Evolutionary conservation across 2,797 vertebrate genomes (phyloP).

Genomic region (Brachyrhaphis roseni): DNA sequence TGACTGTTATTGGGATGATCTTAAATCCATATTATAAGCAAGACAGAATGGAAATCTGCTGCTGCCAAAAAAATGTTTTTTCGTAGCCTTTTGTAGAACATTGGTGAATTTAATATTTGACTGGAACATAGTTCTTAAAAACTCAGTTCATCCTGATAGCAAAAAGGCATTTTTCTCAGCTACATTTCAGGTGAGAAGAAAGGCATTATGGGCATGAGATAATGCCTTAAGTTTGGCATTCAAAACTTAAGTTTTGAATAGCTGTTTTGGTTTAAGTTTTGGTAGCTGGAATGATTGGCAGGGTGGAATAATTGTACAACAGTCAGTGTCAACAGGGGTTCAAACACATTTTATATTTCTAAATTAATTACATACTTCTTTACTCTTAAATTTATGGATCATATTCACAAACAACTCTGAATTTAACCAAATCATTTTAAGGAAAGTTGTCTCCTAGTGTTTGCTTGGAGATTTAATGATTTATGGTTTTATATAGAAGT

Average conservation of each 20-base stretch:
- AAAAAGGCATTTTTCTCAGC: background rate
- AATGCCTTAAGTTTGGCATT: too few relatives aligned
- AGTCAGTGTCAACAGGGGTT: too few relatives aligned
- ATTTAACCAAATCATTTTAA: slow-evolving; percentile 5
- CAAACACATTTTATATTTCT: background rate
- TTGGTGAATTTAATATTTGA: background rate
- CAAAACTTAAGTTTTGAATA: too few relatives aligned
- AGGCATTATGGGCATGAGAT: background rate
- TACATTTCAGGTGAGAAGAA: background rate
- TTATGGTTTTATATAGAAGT: background rate
- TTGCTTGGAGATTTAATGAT: background rate
- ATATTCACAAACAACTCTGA: background rate
- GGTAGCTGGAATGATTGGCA: background rate
- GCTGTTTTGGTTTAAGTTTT: too few relatives aligned
- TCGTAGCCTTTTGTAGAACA: background rate
- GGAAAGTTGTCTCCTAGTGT: background rate
- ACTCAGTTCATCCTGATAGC: background rate
- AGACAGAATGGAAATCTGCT: background rate
- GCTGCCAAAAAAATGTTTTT: background rate
- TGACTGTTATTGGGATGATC: background rate
- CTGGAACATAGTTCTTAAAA: background rate
- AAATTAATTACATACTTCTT: background rate
- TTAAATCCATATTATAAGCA: background rate
- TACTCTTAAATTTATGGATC: background rate
- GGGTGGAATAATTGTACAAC: background rate